Evolutionary conservation across 2,113 vertebrate species (phyloP), one percentile per base, ranked within the genome.

Genomic region (Gadus macrocephalus): DNA sequence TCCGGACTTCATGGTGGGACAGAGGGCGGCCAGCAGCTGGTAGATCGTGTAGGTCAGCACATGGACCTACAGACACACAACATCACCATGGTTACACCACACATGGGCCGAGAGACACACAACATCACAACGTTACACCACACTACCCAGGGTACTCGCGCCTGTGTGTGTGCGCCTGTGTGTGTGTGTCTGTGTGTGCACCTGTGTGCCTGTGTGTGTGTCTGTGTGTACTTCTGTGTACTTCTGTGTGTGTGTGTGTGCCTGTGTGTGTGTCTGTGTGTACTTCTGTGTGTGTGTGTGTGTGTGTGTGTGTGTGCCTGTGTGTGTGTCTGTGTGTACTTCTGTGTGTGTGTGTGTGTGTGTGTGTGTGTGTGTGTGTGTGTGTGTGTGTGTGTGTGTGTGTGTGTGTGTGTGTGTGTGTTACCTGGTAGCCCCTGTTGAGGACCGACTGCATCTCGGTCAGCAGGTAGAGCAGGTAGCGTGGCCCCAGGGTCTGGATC

Each of bases 381-480:
- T 9, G 0, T 49, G 42, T 2, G 42, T 49, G 42, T 9, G 42
- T 49, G 42, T 2, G 61, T 62, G 61, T 28, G 22, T 27, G 22
- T 15, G 22, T 62, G 20, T 62, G 61, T 62, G 61, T 62, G 61
- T 28, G 20, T 28, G 61, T 12, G 61, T 16, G 61, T 15, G 22
- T 25, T 88, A 98, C 97, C 95, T 98, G 97, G 77, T 98, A 99
- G 2, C 97, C 97, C 65, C 96, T 96, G 62, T 95, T 88, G 1
- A 99, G 93, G 0, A 93, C 80, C 0, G 90, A 88, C 68, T 94
- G 89, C 92, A 99, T 94, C 80, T 99, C 97, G 79, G 91, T 96
- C 65, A 99, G 92, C 72, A 99, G 71, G 66, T 96, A 99, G 5
- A 94, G 93, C 60, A 99, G 88, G 70, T 95, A 98, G 2, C 71